Percentiles rank a stretch among this genome's conserved stretches.
phyloP scores from a whole-genome alignment of 2,888 invertebrate species.

The Tipula unca region DNA sequence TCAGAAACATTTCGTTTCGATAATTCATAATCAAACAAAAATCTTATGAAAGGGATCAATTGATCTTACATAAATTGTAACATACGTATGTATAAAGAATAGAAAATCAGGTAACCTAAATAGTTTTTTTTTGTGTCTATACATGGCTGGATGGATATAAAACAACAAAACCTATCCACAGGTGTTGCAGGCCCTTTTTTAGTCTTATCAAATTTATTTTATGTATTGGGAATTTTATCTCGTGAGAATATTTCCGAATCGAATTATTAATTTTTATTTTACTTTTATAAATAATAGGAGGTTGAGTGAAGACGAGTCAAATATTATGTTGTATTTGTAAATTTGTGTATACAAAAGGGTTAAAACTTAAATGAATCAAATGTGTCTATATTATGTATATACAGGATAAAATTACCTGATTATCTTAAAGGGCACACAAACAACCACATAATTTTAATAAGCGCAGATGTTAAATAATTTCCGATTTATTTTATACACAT shows the following conservation, averaged over 20 bases:
- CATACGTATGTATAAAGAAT: background rate
- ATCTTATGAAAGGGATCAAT: background rate
- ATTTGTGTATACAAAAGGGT: background rate
- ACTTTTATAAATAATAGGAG: background rate
- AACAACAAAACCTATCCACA: background rate
- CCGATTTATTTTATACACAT: background rate
- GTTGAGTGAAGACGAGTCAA: background rate
- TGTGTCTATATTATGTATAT: background rate
- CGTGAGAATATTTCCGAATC: background rate
- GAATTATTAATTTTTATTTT: background rate
- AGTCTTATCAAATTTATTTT: background rate
- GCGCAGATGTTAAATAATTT: background rate
- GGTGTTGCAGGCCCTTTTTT: background rate
- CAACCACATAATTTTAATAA: background rate
- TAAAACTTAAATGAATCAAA: background rate
- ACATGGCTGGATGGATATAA: background rate
- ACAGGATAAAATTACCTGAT: conserved; percentile 2
- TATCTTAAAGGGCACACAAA: background rate
- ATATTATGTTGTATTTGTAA: background rate
- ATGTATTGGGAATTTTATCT: background rate
- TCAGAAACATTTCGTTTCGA: background rate
- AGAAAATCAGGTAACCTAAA: background rate
- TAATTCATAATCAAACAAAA: background rate
- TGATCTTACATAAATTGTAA: background rate
- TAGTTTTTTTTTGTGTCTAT: background rate